These are phyloP conservation scores for Zaprionus ornatus DNA, from an alignment of 1,140 invertebrate genomes.

Conservation along the genomic window DNA sequence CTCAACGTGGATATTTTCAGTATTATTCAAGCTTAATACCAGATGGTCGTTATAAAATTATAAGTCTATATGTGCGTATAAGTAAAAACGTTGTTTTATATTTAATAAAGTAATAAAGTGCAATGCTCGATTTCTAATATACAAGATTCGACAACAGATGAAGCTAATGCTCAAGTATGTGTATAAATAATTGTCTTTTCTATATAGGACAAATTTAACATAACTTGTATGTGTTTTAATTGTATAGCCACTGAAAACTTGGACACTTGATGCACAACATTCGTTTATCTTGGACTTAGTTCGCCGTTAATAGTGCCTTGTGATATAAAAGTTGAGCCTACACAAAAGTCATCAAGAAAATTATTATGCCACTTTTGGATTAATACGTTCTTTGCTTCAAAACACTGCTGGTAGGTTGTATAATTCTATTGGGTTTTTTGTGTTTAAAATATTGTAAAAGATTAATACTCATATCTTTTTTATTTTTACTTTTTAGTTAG, in stretches of 20 bases:
- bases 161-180: slow-evolving; percentile 63
- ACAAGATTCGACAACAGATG: slow-evolving; percentile 63
- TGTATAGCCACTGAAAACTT: slow-evolving; percentile 59
- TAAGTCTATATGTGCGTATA: slow-evolving; percentile 75
- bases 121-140: slow-evolving; percentile 72
- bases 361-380: slow-evolving; percentile 98
- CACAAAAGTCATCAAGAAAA: slow-evolving; percentile 91
- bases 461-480: background rate
- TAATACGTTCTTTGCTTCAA: slow-evolving; percentile 96
- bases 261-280: slow-evolving; percentile 82
- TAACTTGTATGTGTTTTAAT: background rate
- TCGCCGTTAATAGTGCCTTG: slow-evolving; percentile 90
- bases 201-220: background rate
- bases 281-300: slow-evolving; percentile 75
- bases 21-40: slow-evolving; percentile 94
- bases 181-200: background rate
- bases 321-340: slow-evolving; percentile 96
- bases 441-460: background rate
- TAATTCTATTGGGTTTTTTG: background rate
- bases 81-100: background rate
- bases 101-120: slow-evolving; percentile 26
- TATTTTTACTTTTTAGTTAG: slow-evolving; percentile 49
- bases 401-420: slow-evolving; percentile 62
- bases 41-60: slow-evolving; percentile 71
- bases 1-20: slow-evolving; percentile 97